Conservation (phyloP, 2,888 invertebrate genomes). For the Punctoribates punctum region DNA sequence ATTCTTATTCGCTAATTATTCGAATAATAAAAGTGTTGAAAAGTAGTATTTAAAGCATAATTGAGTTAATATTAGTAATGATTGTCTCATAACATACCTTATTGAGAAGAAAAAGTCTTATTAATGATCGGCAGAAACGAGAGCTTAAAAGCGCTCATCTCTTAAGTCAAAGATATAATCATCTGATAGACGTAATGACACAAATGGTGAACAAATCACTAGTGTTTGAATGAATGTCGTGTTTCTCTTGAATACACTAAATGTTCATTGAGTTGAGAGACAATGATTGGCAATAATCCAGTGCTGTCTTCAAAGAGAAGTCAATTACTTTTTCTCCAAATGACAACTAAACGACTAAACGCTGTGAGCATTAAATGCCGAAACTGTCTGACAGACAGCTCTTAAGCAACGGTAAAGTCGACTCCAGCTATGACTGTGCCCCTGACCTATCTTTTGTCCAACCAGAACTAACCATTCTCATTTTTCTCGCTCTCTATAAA, state of each 20-base stretch:
- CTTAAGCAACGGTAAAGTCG: not conserved
- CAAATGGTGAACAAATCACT: not conserved
- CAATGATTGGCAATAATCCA: not conserved
- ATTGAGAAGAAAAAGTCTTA: not conserved
- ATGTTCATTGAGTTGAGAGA: constrained; percentile 1
- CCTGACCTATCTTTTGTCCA: not conserved
- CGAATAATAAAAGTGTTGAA: too few species aligned
- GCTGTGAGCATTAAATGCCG: not conserved
- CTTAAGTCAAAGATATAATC: not conserved
- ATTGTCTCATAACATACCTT: too few species aligned
- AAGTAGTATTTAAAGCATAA: too few species aligned
- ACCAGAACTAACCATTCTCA: not conserved
- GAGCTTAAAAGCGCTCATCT: constrained; percentile 1
- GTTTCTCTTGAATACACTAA: not conserved
- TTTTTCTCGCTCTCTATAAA: not conserved
- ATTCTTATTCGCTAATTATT: too few species aligned
- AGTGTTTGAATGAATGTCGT: not conserved
- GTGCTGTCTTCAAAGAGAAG: not conserved
- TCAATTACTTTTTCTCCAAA: not conserved
- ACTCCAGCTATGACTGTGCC: not conserved
- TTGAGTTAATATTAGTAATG: too few species aligned
- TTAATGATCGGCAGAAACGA: not conserved
- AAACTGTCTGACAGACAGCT: constrained; percentile 1
- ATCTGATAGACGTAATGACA: not conserved
- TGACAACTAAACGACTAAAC: not conserved